Percentiles rank a stretch among this genome's conserved stretches.
phyloP scores from a whole-genome alignment of 2,797 vertebrate genomes.

The Danionella dracula region DNA sequence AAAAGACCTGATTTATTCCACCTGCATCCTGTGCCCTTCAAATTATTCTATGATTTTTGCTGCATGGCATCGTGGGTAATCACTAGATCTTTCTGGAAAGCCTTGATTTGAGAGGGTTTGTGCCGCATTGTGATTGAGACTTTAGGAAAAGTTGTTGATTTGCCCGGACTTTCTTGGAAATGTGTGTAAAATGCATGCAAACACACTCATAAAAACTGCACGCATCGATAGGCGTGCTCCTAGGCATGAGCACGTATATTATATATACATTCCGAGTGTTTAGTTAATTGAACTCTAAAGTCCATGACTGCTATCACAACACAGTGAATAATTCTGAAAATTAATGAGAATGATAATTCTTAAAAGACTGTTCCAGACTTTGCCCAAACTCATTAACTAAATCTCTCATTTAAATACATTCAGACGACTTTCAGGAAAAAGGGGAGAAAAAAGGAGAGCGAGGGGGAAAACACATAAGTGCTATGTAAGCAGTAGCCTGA shows the following conservation, averaged over 20 bases:
- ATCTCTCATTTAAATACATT: constrained; percentile 92
- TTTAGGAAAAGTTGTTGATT: background rate
- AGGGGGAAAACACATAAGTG: constrained; percentile 76
- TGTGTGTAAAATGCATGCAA: constrained; percentile 50
- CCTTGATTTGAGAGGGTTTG: background rate
- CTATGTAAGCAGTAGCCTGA: constrained; percentile 75
- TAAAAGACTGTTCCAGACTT: constrained; percentile 98
- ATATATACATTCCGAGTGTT: constrained; percentile 56
- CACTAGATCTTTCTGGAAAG: background rate
- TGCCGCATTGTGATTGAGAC: background rate
- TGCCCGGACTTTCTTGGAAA: constrained; percentile 30
- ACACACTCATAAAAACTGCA: constrained; percentile 12
- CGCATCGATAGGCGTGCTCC: background rate
- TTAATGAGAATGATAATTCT: constrained; percentile 99
- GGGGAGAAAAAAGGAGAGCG: constrained; percentile 59
- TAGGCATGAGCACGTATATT: constrained; percentile 26
- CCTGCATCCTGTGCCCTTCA: background rate
- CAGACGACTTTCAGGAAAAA: constrained; percentile 77
- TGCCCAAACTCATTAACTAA: constrained; percentile 99
- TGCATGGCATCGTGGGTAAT: constrained; percentile 1
- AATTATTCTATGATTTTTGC: constrained; percentile 6
- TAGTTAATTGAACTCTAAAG: constrained; percentile 95
- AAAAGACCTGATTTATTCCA: constrained; percentile 13
- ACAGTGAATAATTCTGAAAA: constrained; percentile 97
- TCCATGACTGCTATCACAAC: constrained; percentile 98